Base-by-base conservation (phyloP, 1,140 invertebrate species). In the Macrocentrus cingulum region DNA sequence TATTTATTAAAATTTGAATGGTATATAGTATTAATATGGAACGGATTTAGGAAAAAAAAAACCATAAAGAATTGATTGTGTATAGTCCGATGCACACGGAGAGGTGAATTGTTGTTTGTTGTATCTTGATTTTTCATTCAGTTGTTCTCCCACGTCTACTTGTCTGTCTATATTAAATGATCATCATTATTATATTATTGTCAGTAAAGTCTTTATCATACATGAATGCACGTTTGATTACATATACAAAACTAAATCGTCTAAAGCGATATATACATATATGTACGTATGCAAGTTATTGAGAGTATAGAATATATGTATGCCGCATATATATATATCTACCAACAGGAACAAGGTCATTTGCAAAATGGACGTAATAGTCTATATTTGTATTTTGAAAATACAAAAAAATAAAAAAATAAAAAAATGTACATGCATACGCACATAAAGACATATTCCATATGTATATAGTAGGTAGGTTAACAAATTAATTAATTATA, bases 401-500 rank as follows among this genome's bases (percentile, higher is more conserved):
- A 60, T 53, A 60, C 48, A 61, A 29, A 36, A 36, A 19, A 59
- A 18, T 73, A 63, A 66, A 29, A 42, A 54, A 54, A 20, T 46
- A 22, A 16, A 25, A 48, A 48, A 49, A 32, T 49, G 66, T 71
- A 66, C 67, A 71, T 71, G 75, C 76, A 75, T 74, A 74, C 69
- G 74, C 68, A 73, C 71, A 73, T 75, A 75, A 67, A 64, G 63
- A 75, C 66, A 70, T 71, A 76, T 74, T 68, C 49, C 51, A 62
- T 61, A 61, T 78, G 75, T 78, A 77, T 61, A 77, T 78, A 77
- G 69, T 78, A 78, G 75, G 68, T 77, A 78, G 75, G 71, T 74
- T 76, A 77, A 80, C 69, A 77, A 79, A 79, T 77, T 76, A 71
- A 77, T 75, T 77, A 69, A 75, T 78, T 76, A 73, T 77, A 76